phyloP scores from a whole-genome alignment of 2,888 invertebrate genomes.

The Cantharis rufa region DNA sequence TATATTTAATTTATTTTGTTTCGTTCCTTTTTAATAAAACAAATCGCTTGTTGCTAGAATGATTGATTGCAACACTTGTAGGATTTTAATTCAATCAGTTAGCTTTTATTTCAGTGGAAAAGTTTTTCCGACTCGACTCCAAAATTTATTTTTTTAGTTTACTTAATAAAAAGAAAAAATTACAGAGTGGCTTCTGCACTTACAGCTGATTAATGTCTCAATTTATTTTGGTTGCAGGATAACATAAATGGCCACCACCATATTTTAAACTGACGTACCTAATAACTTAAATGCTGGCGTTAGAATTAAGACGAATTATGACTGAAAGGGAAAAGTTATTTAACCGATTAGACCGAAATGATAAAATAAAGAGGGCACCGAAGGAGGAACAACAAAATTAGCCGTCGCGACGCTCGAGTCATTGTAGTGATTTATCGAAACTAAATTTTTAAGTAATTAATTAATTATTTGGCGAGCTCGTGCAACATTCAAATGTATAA shows the following conservation, averaged over 20 bases:
- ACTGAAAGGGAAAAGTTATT: not conserved
- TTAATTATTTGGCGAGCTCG: not conserved
- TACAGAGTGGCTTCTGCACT: not conserved
- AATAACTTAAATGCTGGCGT: not conserved
- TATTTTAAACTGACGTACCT: not conserved
- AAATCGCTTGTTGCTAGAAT: not conserved
- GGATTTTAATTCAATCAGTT: not conserved
- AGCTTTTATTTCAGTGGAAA: not conserved
- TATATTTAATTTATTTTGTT: not conserved
- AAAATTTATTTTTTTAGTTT: not conserved
- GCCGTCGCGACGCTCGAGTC: not conserved
- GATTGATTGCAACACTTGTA: not conserved
- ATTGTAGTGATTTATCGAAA: not conserved
- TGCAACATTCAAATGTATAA: not conserved
- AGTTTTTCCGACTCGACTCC: not conserved
- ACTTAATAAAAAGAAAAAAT: not conserved
- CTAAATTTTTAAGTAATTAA: not conserved
- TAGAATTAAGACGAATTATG: not conserved
- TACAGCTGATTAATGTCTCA: not conserved
- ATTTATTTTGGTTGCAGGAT: not conserved
- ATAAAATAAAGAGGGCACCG: not conserved
- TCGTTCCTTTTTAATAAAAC: not conserved
- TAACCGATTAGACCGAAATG: not conserved
- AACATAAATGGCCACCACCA: not conserved
- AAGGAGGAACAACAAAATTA: not conserved